Evolutionary conservation across 2,113 vertebrate genomes (phyloP), one percentile per base, ranked within the genome.

Genomic region (Orientallactaga bullata): DNA sequence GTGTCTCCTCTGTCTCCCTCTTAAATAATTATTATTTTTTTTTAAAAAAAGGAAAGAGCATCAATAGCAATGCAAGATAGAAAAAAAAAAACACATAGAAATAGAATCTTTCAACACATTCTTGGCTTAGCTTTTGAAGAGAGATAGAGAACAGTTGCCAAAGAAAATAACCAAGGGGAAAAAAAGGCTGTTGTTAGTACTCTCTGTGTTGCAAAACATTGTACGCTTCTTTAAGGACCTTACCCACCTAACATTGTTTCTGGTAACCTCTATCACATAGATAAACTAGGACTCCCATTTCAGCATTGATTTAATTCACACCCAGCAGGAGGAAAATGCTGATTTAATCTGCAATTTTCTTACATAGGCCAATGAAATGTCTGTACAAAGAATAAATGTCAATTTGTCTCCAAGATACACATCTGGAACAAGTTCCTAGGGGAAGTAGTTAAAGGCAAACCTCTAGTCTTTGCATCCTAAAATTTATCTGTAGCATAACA

Each of bases 261-360:
- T 81, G 10, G 42, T 30, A 95, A 90, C 85, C 39, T 90, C 79
- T 88, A 68, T 68, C 89, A 78, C 76, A 73, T 21, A 60, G 63
- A 87, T 89, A 81, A 78, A 94, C 21, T 35, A 87, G 65, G 73
- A 86, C 80, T 93, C 72, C 80, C 71, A 88, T 88, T 94, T 91
- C 32, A 93, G 74, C 63, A 82, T 10, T 82, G 79, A 93, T 74
- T 95, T 88, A 82, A 93, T 88, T 95, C 86, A 66, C 26, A 74
- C 47, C 12, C 13, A 37, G 39, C 51, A 85, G 78, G 58, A 93
- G 37, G 51, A 91, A 96, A 90, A 82, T 47, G 65, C 24, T 91
- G 51, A 91, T 90, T 87, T 93, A 85, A 95, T 88, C 91, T 91
- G 73, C 8, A 88, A 24, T 95, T 85, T 82, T 89, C 89, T 93